Evolutionary conservation across 2,797 vertebrate genomes (phyloP).

Genomic region (Holocentrus rufus): DNA sequence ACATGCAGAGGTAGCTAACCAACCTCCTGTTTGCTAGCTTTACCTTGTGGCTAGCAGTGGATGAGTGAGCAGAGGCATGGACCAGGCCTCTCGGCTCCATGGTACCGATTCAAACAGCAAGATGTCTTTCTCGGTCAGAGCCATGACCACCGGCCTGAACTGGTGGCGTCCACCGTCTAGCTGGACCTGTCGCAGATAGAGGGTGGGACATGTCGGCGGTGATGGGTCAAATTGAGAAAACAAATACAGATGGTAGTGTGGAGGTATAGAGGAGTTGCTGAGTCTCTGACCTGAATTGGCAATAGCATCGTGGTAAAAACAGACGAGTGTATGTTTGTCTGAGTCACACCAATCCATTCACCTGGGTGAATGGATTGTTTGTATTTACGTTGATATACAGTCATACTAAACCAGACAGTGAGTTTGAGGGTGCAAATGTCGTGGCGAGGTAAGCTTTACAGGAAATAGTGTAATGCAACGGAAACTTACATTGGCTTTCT

Average conservation of each 20-base stretch:
- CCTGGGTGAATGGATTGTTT: background rate
- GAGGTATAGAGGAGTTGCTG: background rate
- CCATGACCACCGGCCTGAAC: conserved; percentile 90
- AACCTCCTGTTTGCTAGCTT: conserved; percentile 6
- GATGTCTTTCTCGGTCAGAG: conserved; percentile 94
- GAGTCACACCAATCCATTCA: too few relatives aligned
- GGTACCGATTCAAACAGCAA: conserved; percentile 93
- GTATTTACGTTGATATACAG: background rate
- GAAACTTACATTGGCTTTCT: conserved; percentile 44
- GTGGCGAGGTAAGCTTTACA: conserved; percentile 51
- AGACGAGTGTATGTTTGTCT: background rate
- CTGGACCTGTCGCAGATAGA: conserved; percentile 77
- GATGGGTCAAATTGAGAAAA: background rate
- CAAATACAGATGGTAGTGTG: too few relatives aligned
- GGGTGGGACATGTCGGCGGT: background rate
- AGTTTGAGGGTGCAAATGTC: conserved; percentile 12
- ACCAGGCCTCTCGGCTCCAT: conserved; percentile 92
- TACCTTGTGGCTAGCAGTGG: conserved; percentile 95
- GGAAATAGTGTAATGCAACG: conserved; percentile 56
- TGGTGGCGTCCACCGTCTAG: conserved; percentile 91
- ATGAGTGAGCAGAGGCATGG: conserved; percentile 89
- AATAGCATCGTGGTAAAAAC: conserved; percentile 10
- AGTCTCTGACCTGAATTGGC: conserved; percentile 21
- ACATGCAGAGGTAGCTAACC: background rate
- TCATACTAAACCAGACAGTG: background rate